Conservation (phyloP, 2,797 vertebrate species). For the Oreortyx pictus region DNA sequence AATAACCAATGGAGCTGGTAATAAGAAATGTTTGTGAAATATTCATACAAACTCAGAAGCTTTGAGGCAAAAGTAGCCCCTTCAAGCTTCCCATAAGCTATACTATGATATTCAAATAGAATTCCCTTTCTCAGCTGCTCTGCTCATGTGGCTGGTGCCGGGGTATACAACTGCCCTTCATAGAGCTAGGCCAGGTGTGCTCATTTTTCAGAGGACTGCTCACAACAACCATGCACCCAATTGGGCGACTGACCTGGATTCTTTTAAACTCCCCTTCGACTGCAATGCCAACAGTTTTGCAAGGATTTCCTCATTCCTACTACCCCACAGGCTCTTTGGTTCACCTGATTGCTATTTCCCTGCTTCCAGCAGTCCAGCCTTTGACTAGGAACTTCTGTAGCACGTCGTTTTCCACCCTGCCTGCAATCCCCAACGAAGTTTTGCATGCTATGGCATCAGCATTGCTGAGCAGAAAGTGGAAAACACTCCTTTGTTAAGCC, state of each 20-base stretch:
- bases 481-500: constrained; percentile 68
- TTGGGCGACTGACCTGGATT: neutral
- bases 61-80: neutral
- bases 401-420: neutral
- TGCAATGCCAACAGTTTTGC: neutral
- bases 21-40: constrained; percentile 1
- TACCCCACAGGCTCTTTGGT: neutral
- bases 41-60: neutral
- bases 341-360: neutral
- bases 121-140: neutral
- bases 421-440: constrained; percentile 4
- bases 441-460: constrained; percentile 26
- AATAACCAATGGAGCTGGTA: neutral
- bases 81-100: neutral
- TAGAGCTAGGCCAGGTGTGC: neutral
- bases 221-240: accelerated
- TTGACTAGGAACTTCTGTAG: neutral
- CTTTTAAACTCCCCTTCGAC: neutral
- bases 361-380: neutral
- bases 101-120: neutral
- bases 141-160: neutral
- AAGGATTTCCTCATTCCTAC: neutral
- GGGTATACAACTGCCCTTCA: too few relatives aligned
- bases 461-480: constrained; percentile 59
- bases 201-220: neutral